Base-by-base conservation (phyloP, 2,113 vertebrate genomes). In the Macrotus californicus region DNA sequence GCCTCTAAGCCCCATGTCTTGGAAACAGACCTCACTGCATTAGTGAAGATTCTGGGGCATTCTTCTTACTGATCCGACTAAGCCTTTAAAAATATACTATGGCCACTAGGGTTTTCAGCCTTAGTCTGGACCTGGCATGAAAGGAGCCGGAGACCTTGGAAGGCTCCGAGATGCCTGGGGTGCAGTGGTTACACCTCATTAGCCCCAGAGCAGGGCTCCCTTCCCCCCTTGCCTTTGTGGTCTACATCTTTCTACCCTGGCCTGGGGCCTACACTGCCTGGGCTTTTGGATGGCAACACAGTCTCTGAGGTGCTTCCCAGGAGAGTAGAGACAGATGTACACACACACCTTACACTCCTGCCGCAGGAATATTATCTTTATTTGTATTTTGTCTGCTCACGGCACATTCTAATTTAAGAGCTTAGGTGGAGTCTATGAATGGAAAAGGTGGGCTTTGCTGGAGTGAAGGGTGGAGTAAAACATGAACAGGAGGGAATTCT, bases 71-170 rank as follows among this genome's bases (percentile, higher is more conserved):
- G 82, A 97, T 92, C 93, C 16, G 0, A 59, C 85, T 95, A 96
- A 97, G 93, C 95, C 94, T 94, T 91, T 94, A 86, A 96, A 96
- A 97, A 95, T 95, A 87, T 59, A 80, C 64, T 93, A 50, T 82
- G 92, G 83, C 92, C 90, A 43, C n/a, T 72, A 70, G 76, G 90
- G 93, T 81, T 94, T 95, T 93, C 61, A 89, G 73, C 39, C 50
- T 94, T 86, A 56, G 39, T 81, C 82, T 94, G 95, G 77, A 81
- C 34, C 39, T 81, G 72, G 87, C 69, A 89, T 96, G 39, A 95
- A 97, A 94, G 90, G 82, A 90, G 24, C 46, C 8, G 13, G 56
- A 92, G 77, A 92, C 21, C 67, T 79, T 88, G 95, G 85, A 94
- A 89, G 73, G 46, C 86, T 94, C 94, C 9, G 5, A 64, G 5